Evolutionary conservation across 2,888 invertebrate genomes (phyloP).

Genomic region (Sclerodermus sp.): DNA sequence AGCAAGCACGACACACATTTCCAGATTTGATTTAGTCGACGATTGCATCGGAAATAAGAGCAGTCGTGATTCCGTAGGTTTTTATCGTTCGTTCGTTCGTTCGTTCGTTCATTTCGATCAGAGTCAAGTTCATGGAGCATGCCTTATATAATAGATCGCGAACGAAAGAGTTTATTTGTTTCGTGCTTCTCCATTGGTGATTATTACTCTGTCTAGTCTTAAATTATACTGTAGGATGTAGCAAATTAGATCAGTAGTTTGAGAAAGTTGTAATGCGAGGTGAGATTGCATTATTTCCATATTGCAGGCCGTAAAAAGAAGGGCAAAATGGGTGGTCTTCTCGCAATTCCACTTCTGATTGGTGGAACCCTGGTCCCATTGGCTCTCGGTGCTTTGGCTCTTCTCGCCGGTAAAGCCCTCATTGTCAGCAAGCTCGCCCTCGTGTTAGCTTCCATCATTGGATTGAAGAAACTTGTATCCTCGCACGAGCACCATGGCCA

Average conservation of each 20-base stretch:
- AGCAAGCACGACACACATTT: too few relatives aligned
- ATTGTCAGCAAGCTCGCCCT: constrained; percentile 83
- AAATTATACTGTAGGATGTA: too few relatives aligned
- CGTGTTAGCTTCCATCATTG: constrained; percentile 81
- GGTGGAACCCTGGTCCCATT: constrained; percentile 81
- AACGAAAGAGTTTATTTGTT: too few relatives aligned
- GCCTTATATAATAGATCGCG: too few relatives aligned
- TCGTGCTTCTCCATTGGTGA: too few relatives aligned
- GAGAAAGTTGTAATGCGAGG: neutral
- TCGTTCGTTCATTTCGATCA: too few relatives aligned
- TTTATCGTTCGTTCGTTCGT: too few relatives aligned
- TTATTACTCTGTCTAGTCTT: too few relatives aligned
- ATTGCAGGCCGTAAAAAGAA: constrained; percentile 64
- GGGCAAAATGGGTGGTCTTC: constrained; percentile 73
- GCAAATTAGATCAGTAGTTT: neutral
- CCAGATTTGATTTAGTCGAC: too few relatives aligned
- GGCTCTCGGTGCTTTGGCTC: constrained; percentile 79
- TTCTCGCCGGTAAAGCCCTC: constrained; percentile 82
- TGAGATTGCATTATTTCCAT: neutral
- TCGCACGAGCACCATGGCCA: constrained; percentile 65
- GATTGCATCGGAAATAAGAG: too few relatives aligned
- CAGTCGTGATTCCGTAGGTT: too few relatives aligned
- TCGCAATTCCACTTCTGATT: constrained; percentile 78
- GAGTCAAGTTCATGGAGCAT: too few relatives aligned
- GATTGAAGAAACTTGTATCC: constrained; percentile 79